A percentile compares a stretch with the other conserved stretches of the same genome.
These are phyloP conservation scores for Corydoras sp. DNA, from an alignment of 2,113 vertebrate species.

Conservation along the genomic window DNA sequence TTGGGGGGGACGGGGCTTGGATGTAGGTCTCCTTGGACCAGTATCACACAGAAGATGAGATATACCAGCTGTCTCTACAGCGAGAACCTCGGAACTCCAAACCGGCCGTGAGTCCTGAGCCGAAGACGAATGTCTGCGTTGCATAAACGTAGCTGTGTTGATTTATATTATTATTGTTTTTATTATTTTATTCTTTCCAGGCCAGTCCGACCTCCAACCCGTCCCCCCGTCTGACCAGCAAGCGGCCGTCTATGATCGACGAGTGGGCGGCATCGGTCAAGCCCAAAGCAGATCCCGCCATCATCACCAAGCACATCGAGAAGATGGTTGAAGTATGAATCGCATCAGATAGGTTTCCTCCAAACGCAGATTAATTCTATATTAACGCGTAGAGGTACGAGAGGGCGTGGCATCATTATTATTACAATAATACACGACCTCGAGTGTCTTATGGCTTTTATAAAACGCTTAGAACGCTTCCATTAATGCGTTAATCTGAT, in stretches of 20 bases:
- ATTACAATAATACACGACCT: too few species aligned
- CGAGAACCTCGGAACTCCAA: conserved; percentile 76
- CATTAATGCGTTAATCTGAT: too few species aligned
- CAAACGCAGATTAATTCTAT: too few species aligned
- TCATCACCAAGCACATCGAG: conserved; percentile 82
- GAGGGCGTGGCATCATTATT: too few species aligned
- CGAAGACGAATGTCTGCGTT: background rate
- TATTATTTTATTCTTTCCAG: background rate
- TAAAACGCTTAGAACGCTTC: too few species aligned
- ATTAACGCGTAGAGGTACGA: too few species aligned
- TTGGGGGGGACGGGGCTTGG: conserved; percentile 11
- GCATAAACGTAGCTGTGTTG: background rate
- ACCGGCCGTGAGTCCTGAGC: conserved; percentile 59
- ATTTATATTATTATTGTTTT: conserved; percentile 28
- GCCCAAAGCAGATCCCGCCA: conserved; percentile 76
- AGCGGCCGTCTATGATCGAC: conserved; percentile 67
- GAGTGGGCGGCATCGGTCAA: conserved; percentile 82
- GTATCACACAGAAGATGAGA: conserved; percentile 87
- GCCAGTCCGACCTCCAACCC: conserved; percentile 66
- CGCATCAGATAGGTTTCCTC: background rate
- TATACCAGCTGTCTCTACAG: conserved; percentile 85
- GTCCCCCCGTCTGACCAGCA: conserved; percentile 60
- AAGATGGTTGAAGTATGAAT: conserved; percentile 86
- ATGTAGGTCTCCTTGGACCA: conserved; percentile 85
- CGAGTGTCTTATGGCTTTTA: too few species aligned